Evolutionary conservation across 1,140 invertebrate species (phyloP).

Genomic region (Hermetia illucens): DNA sequence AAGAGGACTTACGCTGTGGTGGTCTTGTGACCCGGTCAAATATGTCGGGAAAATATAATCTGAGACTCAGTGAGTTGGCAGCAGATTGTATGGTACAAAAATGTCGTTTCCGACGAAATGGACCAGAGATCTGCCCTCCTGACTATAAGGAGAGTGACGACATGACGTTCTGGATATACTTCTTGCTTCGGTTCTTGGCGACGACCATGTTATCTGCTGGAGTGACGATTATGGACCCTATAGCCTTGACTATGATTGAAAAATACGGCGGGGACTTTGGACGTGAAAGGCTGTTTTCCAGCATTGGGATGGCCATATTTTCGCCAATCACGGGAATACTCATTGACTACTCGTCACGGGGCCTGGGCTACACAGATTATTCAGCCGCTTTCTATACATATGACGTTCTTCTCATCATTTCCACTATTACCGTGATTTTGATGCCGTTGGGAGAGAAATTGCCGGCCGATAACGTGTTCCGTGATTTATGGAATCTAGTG

Average conservation of each 20-base stretch:
- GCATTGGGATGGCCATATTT: constrained; percentile 64
- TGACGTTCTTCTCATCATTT: constrained; percentile 50
- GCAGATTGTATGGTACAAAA: constrained; percentile 55
- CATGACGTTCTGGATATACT: constrained; percentile 65
- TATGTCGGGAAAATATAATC: constrained; percentile 37
- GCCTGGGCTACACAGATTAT: constrained; percentile 58
- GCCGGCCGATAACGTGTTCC: constrained; percentile 54
- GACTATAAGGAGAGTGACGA: constrained; percentile 58
- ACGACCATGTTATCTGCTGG: constrained; percentile 59
- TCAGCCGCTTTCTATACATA: constrained; percentile 64
- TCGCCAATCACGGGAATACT: constrained; percentile 64
- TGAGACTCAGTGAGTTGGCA: constrained; percentile 36
- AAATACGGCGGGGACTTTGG: constrained; percentile 68
- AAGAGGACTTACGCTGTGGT: constrained; percentile 54
- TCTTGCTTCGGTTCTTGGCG: constrained; percentile 52
- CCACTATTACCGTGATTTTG: constrained; percentile 48
- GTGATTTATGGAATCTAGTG: constrained; percentile 52
- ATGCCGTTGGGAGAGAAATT: constrained; percentile 58
- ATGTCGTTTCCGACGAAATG: constrained; percentile 43
- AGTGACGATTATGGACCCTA: constrained; percentile 70
- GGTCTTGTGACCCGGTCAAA: constrained; percentile 47
- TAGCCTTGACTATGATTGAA: constrained; percentile 64
- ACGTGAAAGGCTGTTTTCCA: constrained; percentile 60
- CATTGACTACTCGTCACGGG: constrained; percentile 47
- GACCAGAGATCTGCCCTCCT: constrained; percentile 55